Percentiles rank a stretch among this genome's conserved stretches.
Evolutionary conservation across 2,113 vertebrate genomes (phyloP).

Genomic region (Cisticola juncidis): DNA sequence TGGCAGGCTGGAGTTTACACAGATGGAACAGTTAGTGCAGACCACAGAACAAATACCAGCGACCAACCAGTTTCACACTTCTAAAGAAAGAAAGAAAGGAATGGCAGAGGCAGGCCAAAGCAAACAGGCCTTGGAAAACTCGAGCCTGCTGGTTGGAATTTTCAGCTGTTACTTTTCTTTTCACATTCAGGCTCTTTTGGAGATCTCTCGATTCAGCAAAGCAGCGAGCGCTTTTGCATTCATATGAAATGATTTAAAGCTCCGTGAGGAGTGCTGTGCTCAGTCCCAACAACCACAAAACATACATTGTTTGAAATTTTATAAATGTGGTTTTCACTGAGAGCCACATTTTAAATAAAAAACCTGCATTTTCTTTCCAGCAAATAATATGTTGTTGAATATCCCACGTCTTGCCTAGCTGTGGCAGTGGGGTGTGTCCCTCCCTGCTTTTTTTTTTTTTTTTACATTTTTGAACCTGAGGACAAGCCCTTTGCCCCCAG

Average conservation of each 20-base stretch:
- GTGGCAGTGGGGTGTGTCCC: background rate
- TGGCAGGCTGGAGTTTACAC: slow-evolving; percentile 80
- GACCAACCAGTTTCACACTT: slow-evolving; percentile 84
- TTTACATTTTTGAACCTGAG: background rate
- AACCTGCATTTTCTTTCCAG: slow-evolving; percentile 16
- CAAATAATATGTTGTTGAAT: slow-evolving; percentile 45
- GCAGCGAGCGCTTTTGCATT: slow-evolving; percentile 23
- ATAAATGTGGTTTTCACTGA: slow-evolving; percentile 35
- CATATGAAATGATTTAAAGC: slow-evolving; percentile 40
- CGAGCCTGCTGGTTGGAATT: slow-evolving; percentile 72
- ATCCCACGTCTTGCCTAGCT: slow-evolving; percentile 40
- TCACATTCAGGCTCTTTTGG: slow-evolving; percentile 55
- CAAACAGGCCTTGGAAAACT: slow-evolving; percentile 79
- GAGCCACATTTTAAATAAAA: slow-evolving; percentile 6
- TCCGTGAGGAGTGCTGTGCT: slow-evolving; percentile 32
- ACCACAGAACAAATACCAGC: slow-evolving; percentile 84
- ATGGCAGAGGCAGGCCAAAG: slow-evolving; percentile 75
- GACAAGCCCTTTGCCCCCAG: background rate
- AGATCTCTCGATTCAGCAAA: slow-evolving; percentile 51
- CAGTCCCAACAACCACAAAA: slow-evolving; percentile 51
- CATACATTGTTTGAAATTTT: slow-evolving; percentile 47
- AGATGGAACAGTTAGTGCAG: slow-evolving; percentile 83
- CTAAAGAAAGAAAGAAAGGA: slow-evolving; percentile 83
- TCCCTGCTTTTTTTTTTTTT: background rate
- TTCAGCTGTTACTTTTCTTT: slow-evolving; percentile 68